Base-by-base conservation (phyloP, 2,797 vertebrate species). In the Pseudochaenichthys georgianus region DNA sequence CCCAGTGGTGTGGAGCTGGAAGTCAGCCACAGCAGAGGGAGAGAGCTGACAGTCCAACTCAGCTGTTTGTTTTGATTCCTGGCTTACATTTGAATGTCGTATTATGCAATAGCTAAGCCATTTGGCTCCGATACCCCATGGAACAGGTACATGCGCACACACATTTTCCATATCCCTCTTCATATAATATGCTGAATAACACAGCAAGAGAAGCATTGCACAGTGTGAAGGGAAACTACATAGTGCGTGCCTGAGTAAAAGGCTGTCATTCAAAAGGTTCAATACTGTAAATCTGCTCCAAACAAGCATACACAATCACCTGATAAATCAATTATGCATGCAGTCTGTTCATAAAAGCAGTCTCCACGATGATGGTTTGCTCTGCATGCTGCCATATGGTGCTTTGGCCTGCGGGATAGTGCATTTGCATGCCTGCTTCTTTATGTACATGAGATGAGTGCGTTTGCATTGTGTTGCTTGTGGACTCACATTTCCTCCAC, bases 371-470 rank as follows among this genome's bases (percentile, higher is more conserved):
- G 34, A 80, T 71, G 68, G 45, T 77, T 72, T 81, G 81, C 77
- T 79, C 52, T 79, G 73, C 13, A 42, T 13, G 71, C 47, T 62
- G 82, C 85, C 89, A 90, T 88, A 90, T 89, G 88, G 82, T 13
- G 28, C 70, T 16, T 7, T 11, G 41, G 60, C 79, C 85, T 67
- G 76, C 66, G 65, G 81, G 59, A 74, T 8, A 68, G n/a, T 10
- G 48, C n/a, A 85, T 88, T 88, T 77, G 80, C 72, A 87, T 83
- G 77, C 46, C 76, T 60, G 15, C 52, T 47, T 80, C 70, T 80
- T 82, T 86, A 82, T 84, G 77, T 57, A 84, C 54, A 53, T 43
- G 58, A 78, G 63, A 65, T 41, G 43, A 62, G 59, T 34, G 41
- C 5, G 83, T 81, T 58, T 78, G 64, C 83, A 83, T 52, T 66